These are phyloP conservation scores for Lumbricus terrestris DNA, from an alignment of 2,888 invertebrate genomes.

Conservation along the genomic window DNA sequence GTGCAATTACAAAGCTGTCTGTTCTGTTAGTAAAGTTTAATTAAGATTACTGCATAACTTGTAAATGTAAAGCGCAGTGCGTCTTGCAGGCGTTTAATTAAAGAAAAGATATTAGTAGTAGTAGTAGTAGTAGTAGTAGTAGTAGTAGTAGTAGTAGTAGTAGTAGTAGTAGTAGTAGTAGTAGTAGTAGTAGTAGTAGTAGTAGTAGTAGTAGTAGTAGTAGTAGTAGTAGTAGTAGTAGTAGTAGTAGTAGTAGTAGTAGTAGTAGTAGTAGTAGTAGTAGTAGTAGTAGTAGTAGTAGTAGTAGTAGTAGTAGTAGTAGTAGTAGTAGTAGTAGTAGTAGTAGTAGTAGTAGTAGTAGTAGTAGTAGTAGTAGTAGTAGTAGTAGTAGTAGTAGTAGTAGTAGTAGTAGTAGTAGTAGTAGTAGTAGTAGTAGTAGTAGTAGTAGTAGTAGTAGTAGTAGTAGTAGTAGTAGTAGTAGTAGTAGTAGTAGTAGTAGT, in stretches of 20 bases:
- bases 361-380: not conserved
- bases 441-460: not conserved
- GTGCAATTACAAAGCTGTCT: no score
- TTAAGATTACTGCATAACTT: no score
- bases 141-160: conserved; percentile 7
- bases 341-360: not conserved
- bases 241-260: conserved; percentile 25
- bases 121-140: not conserved
- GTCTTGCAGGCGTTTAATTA: no score
- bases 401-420: not conserved
- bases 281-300: conserved; percentile 3
- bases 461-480: not conserved
- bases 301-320: not conserved
- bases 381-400: not conserved
- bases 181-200: conserved; percentile 32
- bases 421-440: not conserved
- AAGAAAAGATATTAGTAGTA: no score
- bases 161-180: conserved; percentile 16
- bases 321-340: not conserved
- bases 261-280: conserved; percentile 27
- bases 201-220: conserved; percentile 34
- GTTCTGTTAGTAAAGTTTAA: no score
- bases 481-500: not conserved
- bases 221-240: conserved; percentile 36
- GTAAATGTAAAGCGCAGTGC: no score